These are phyloP conservation scores for Hedychridium roseum DNA, from an alignment of 2,888 invertebrate genomes.

Conservation along the genomic window DNA sequence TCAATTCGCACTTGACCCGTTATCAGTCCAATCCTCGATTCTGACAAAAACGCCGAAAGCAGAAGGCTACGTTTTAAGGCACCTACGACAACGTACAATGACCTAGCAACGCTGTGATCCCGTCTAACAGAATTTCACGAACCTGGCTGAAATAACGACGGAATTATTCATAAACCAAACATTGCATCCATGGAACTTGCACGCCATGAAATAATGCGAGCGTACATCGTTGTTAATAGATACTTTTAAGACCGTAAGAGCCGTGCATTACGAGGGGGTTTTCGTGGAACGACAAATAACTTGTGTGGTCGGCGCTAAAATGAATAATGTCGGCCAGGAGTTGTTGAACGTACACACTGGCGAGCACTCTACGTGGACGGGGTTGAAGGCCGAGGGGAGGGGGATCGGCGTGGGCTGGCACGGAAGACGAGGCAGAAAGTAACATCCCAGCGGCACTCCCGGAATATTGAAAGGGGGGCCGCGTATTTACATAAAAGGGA, in stretches of 20 bases:
- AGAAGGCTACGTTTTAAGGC: no score
- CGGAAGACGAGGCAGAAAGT: conserved; percentile 1
- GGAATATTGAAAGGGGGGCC: conserved; percentile 7
- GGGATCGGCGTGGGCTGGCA: neutral
- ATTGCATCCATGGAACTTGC: no score
- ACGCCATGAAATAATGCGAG: no score
- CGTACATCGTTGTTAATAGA: neutral
- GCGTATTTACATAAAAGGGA: conserved; percentile 20
- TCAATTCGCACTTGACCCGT: neutral
- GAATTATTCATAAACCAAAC: no score
- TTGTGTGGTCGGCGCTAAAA: neutral
- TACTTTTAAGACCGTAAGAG: neutral
- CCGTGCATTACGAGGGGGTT: neutral
- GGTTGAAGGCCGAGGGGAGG: neutral
- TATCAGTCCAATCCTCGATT: no score
- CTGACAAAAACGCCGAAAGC: no score
- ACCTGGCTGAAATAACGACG: no score
- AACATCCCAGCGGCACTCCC: conserved; percentile 2
- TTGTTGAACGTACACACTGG: no score
- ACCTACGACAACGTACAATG: no score
- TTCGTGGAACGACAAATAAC: neutral
- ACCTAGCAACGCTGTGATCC: no score
- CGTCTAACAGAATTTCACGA: no score
- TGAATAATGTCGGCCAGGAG: neutral
- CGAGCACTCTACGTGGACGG: no score